Evolutionary conservation across 2,113 vertebrate species (phyloP), one percentile per base, ranked within the genome.

Genomic region (Rhynchopsitta pachyrhyncha): DNA sequence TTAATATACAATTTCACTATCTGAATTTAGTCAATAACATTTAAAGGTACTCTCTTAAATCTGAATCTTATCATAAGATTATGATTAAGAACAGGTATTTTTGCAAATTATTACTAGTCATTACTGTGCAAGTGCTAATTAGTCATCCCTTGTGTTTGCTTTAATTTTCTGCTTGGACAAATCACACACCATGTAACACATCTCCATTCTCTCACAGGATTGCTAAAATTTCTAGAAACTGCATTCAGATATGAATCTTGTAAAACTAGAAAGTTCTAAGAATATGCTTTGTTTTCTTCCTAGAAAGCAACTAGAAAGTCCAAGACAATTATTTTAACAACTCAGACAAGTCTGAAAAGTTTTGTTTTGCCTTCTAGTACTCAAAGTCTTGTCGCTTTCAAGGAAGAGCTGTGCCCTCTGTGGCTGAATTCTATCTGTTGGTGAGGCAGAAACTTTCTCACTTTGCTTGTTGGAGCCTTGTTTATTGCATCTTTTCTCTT

Each of bases 21-120:
- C 16, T 79, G 74, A 75, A 82, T 76, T 85, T 69, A 88, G 41
- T 57, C 59, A 79, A 88, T 80, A 46, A 57, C 29, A 79, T 90
- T 88, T 78, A 83, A 84, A 91, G 16, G 8, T 84, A 67, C 7
- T 67, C 22, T 85, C 62, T 82, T 37, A 62, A 90, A 88, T 39
- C 33, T 73, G 39, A 97, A 82, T 22, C 75, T 93, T 93, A 37
- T 68, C 47, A 68, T 81, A 68, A 95, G 35, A 84, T 93, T 89
- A 70, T 91, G 41, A 92, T 88, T 71, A 60, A n/a, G 25, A 91
- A 50, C 11, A 66, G 31, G 33, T 89, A 87, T 82, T 89, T 94
- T 91, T 95, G 11, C 16, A 92, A 95, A 92, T 55, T 59, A 78
- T 71, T 87, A 14, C 4, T 59, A 84, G 11, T 60, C 50, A 60